Evolutionary conservation across 2,797 vertebrate species (phyloP).

Genomic region (Onychomys leucogaster): DNA sequence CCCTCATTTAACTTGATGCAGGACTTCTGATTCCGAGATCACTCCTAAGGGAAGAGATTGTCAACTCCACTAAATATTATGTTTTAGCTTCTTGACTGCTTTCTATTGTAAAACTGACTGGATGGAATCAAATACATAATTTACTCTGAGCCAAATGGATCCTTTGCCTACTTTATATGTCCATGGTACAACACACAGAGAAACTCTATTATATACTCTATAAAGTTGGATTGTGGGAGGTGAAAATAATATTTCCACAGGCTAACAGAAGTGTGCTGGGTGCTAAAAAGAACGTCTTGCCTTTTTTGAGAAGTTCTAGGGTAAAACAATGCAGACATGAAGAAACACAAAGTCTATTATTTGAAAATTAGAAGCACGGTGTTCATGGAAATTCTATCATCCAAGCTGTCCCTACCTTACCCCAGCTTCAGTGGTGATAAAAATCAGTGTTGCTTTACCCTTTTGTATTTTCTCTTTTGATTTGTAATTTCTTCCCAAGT

Average conservation of each 20-base stretch:
- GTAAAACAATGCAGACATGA: background rate
- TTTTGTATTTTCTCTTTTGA: background rate
- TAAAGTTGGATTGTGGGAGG: background rate
- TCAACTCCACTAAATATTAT: constrained; percentile 42
- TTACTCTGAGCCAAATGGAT: constrained; percentile 52
- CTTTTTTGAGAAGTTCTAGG: constrained; percentile 20
- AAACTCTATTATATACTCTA: background rate
- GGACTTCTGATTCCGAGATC: constrained; percentile 62
- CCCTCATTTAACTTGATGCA: constrained; percentile 44
- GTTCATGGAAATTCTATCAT: background rate
- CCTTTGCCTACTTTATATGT: background rate
- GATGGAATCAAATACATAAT: constrained; percentile 60
- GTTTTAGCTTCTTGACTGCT: constrained; percentile 51
- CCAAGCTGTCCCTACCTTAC: background rate
- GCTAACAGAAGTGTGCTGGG: background rate
- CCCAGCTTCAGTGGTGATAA: background rate
- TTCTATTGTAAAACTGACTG: background rate
- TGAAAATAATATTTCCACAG: constrained; percentile 41
- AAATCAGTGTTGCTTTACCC: background rate
- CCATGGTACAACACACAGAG: background rate
- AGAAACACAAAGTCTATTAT: background rate
- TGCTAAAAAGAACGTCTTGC: background rate
- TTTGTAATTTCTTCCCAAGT: background rate
- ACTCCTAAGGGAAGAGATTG: background rate
- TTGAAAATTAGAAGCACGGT: background rate